Evolutionary conservation across 2,113 vertebrate genomes (phyloP), one percentile per base, ranked within the genome.

Genomic region (Cyanistes caeruleus): DNA sequence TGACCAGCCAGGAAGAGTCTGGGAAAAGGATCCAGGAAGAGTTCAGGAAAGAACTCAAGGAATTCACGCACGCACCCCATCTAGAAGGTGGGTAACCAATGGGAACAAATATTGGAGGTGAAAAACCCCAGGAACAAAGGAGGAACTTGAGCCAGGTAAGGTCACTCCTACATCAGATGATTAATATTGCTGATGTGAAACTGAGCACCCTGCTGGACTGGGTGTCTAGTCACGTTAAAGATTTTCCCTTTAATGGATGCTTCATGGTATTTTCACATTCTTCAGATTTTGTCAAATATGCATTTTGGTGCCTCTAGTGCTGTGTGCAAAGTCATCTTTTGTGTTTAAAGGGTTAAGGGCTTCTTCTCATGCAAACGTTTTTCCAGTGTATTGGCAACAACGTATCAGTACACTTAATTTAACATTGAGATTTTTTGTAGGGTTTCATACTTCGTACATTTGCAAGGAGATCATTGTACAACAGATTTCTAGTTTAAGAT

Each of bases 371-470:
- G 35, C 24, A 75, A 43, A 51, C 55, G 35, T 84, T 91, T 92
- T 77, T 68, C 67, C 37, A 53, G 88, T 94, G 53, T 85, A 64
- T 95, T 91, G 82, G 59, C 69, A 75, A 48, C 88, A 94, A 53
- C 16, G 24, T 92, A 84, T 68, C 75, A 68, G 69, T 96, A 93
- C 41, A 31, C 64, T 97, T 89, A 49, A 52, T 97, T 93, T 85
- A 64, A 80, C 74, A 91, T 5, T 78, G 68, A 96, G 62, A 93
- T 88, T 87, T 92, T 92, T 51, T 77, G 4, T 77, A 22, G 82
- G 53, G 35, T 93, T 75, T 89, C 84, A n/a, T 69, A 69, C 43
- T 84, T 93, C 11, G 21, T 89, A 21, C 60, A 46, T 91, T 85
- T 97, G 43, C 69, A 65, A 91, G 46, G 83, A 92, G 79, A 43